phyloP scores from a whole-genome alignment of 2,113 vertebrate genomes.

The Syrrhaptes paradoxus region DNA sequence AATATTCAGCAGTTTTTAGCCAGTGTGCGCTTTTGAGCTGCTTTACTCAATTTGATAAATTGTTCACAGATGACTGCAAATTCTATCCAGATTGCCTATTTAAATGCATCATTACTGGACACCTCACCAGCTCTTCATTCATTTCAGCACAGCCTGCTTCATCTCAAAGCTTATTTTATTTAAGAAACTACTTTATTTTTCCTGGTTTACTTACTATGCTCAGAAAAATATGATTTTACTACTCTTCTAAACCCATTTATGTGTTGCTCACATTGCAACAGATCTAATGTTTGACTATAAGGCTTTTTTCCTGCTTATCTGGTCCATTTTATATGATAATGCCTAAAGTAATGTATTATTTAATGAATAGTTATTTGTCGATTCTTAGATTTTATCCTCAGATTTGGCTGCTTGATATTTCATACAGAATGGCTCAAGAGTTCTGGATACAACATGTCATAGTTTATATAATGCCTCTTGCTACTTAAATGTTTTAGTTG shows the following conservation, averaged over 20 bases:
- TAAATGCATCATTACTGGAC: constrained; percentile 71
- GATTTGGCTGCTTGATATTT: not conserved
- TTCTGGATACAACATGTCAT: not conserved
- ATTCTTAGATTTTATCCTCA: not conserved
- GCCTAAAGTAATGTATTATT: not conserved
- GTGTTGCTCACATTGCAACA: not conserved
- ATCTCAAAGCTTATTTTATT: constrained; percentile 53
- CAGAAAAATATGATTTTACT: constrained; percentile 15
- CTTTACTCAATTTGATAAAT: constrained; percentile 64
- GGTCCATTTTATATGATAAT: not conserved
- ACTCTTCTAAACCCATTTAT: constrained; percentile 1
- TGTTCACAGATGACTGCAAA: constrained; percentile 67
- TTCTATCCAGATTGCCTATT: constrained; percentile 66
- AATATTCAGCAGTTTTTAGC: constrained; percentile 24
- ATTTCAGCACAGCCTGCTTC: constrained; percentile 35
- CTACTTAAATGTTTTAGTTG: not conserved
- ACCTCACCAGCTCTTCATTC: constrained; percentile 46
- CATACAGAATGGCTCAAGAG: not conserved
- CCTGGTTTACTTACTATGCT: not conserved
- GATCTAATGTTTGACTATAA: not conserved
- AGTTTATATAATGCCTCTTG: not conserved
- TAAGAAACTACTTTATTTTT: constrained; percentile 18
- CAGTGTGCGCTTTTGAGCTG: not conserved
- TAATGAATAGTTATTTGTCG: not conserved
- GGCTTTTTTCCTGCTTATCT: not conserved